Evolutionary conservation across 64 coral and sea anemone genomes (phyloP), one percentile per base, ranked within the genome.

Genomic region (Porites australiensis): DNA sequence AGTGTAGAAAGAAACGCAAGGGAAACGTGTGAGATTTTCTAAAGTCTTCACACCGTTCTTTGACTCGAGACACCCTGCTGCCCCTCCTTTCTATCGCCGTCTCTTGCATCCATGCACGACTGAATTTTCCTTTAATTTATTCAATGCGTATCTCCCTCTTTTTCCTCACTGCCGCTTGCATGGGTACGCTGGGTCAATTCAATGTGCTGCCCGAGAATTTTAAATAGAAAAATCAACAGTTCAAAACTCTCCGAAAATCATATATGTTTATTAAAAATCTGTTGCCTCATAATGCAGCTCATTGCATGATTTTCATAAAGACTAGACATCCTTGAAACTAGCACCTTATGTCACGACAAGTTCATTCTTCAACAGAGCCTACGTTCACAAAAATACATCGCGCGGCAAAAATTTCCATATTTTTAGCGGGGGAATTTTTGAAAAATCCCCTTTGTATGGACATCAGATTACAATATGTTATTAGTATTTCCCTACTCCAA

Each of bases 401-500:
- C 63, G n/a, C 46, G 13, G 15, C n/a, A 4, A 4, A n/a, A 68
- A 84, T 67, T 84, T 84, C 81, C 81, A 84, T 67, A 68, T 84
- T 50, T 44, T 51, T 14, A 69, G 16, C 61, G 9, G 81, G 81
- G 81, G 18, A 84, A 68, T 84, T 84, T 10, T 18, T 19, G 0
- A 12, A 69, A 84, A 84, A 84, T 84, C 81, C 81, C 81, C 61
- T 84, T 84, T 84, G 44, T 51, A 18, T 68, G 19, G 51, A 63
- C 51, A 37, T 37, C 27, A 37, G 14, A 84, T 84, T 69, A 84
- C 79, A 82, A 68, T 37, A 37, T 37, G 27, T 37, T 37, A 37
- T 84, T 50, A 84, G 69, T 84, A 69, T 84, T 63, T 68, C 8
- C 62, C 81, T 37, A 37, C 16, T 84, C 81, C 81, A 84, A 84